Percentiles rank a stretch among this genome's conserved stretches.
Evolutionary conservation across 2,888 invertebrate species (phyloP).

Genomic region (Bimastos eiseni): DNA sequence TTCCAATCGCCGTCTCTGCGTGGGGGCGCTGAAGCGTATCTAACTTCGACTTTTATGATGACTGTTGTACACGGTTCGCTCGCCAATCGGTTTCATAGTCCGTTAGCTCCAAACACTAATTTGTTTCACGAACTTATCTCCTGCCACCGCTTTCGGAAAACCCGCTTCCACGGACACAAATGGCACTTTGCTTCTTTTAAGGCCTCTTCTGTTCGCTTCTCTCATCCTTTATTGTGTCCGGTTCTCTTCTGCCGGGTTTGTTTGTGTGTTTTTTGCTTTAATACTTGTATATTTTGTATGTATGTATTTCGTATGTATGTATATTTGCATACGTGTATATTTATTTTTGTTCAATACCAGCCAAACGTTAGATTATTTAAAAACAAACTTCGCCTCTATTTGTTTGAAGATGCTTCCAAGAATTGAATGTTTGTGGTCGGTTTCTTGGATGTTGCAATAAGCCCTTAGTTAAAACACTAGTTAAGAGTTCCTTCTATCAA

Average conservation of each 20-base stretch:
- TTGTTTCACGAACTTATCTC: background rate
- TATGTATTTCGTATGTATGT: background rate
- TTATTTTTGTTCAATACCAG: too few species aligned
- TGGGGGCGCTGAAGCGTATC: background rate
- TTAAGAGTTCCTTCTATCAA: too few species aligned
- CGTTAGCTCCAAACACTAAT: background rate
- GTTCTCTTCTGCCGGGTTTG: background rate
- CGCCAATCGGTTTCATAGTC: slow-evolving; percentile 13
- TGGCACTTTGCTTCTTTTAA: background rate
- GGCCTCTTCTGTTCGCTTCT: background rate
- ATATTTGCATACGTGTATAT: background rate
- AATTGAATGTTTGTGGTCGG: too few species aligned
- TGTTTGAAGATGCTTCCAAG: too few species aligned
- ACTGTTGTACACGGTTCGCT: background rate
- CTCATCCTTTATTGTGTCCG: background rate
- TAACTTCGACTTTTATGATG: background rate
- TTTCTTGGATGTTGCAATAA: too few species aligned
- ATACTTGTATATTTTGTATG: too few species aligned
- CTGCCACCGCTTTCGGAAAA: background rate
- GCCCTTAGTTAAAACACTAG: too few species aligned
- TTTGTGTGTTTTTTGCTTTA: background rate
- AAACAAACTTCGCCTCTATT: too few species aligned
- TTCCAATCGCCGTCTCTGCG: background rate
- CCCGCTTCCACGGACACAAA: background rate
- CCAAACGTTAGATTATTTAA: too few species aligned